phyloP scores from a whole-genome alignment of 2,888 invertebrate genomes.

The Sesia apiformis region DNA sequence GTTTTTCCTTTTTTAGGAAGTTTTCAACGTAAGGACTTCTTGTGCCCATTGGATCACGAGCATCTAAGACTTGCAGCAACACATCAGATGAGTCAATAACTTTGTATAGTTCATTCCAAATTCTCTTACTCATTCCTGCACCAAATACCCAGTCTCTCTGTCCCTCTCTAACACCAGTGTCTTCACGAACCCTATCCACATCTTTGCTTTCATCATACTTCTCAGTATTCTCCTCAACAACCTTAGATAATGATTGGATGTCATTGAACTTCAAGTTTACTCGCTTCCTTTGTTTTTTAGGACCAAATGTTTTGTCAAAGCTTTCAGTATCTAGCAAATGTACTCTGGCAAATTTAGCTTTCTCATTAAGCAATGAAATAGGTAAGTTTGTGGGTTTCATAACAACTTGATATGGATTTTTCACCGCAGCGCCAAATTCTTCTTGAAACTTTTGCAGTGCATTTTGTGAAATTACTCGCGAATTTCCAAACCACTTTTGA shows the following conservation, averaged over 20 bases:
- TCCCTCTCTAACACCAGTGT: slow-evolving; percentile 85
- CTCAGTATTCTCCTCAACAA: slow-evolving; percentile 80
- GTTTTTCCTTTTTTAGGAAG: slow-evolving; percentile 93
- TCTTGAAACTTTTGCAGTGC: slow-evolving; percentile 93
- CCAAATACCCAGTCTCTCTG: slow-evolving; percentile 95
- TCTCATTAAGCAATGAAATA: slow-evolving; percentile 94
- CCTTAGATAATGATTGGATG: slow-evolving; percentile 83
- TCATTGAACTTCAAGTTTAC: slow-evolving; percentile 86
- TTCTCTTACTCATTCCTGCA: slow-evolving; percentile 96
- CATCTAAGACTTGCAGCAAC: slow-evolving; percentile 95
- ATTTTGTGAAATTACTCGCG: slow-evolving; percentile 95
- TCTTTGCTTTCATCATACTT: slow-evolving; percentile 90
- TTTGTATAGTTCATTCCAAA: slow-evolving; percentile 99
- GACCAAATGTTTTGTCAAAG: slow-evolving; percentile 95
- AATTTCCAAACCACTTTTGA: slow-evolving; percentile 99
- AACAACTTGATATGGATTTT: slow-evolving; percentile 97
- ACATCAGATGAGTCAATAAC: slow-evolving; percentile 99
- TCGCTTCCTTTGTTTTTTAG: slow-evolving; percentile 92
- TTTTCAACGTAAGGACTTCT: slow-evolving; percentile 94
- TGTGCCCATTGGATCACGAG: slow-evolving; percentile 97
- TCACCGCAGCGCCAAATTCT: slow-evolving; percentile 94
- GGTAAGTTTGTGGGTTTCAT: slow-evolving; percentile 98
- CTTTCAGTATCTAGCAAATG: slow-evolving; percentile 97
- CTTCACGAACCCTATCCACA: slow-evolving; percentile 86
- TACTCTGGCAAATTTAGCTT: slow-evolving; percentile 90